Conservation (phyloP, 2,113 vertebrate genomes). For the Dicerorhinus sumatrensis region DNA sequence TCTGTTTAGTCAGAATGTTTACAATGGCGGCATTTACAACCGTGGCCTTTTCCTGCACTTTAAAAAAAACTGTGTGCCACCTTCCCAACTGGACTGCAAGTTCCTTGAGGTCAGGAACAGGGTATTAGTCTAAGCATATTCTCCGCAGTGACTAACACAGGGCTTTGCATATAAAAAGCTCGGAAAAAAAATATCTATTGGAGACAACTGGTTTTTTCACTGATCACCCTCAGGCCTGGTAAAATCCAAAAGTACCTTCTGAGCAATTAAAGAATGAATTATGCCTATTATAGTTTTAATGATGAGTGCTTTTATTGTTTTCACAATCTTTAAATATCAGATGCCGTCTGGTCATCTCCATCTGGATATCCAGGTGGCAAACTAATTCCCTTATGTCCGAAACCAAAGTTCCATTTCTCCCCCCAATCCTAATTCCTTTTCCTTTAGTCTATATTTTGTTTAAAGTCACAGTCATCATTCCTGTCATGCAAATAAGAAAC, state of each 20-base stretch:
- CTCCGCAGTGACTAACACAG: neutral
- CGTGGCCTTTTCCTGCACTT: neutral
- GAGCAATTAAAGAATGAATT: slow-evolving; percentile 30
- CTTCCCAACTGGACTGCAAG: neutral
- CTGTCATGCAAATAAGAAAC: neutral
- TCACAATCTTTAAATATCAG: slow-evolving; percentile 23
- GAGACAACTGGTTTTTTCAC: neutral
- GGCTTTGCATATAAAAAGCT: neutral
- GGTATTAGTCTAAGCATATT: neutral
- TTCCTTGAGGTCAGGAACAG: neutral
- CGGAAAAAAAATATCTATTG: neutral
- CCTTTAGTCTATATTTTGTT: neutral
- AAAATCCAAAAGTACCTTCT: neutral
- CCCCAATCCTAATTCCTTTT: neutral
- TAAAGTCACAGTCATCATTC: neutral
- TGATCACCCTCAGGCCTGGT: neutral
- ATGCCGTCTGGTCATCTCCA: neutral
- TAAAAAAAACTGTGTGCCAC: neutral
- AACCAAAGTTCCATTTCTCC: neutral
- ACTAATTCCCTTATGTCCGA: neutral
- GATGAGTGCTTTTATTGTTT: neutral
- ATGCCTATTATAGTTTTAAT: neutral
- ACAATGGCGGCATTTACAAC: neutral
- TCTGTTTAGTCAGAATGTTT: neutral
- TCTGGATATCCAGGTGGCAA: slow-evolving; percentile 13